Conservation (phyloP, 2,113 vertebrate species). For the Rana temporaria region DNA sequence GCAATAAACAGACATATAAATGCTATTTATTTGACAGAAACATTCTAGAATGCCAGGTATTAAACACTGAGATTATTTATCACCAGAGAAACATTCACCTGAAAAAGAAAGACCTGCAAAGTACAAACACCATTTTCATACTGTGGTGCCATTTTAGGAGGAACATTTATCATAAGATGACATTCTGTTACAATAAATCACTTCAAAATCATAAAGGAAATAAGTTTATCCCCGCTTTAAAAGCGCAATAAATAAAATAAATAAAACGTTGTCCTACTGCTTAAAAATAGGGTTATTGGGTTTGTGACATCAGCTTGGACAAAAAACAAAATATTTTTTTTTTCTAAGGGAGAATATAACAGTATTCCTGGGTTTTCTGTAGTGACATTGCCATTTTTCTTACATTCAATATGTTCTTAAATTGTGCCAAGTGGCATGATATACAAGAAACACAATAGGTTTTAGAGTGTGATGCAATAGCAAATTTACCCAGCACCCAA, state of each 20-base stretch:
- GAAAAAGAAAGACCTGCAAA: constrained; percentile 26
- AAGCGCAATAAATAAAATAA: constrained; percentile 26
- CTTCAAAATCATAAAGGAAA: constrained; percentile 31
- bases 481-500: no score
- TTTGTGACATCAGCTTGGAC: background rate
- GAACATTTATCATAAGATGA: constrained; percentile 32
- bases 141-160: constrained; percentile 19
- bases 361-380: no score
- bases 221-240: constrained; percentile 23
- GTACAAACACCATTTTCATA: constrained; percentile 39
- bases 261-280: constrained; percentile 4
- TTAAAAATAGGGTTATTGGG: background rate
- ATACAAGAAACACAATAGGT: no score
- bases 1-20: constrained; percentile 40
- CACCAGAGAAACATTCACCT: constrained; percentile 32
- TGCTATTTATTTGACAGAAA: constrained; percentile 34
- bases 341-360: no score
- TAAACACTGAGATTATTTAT: constrained; percentile 47
- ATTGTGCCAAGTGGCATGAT: no score
- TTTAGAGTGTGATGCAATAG: no score
- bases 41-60: constrained; percentile 6
- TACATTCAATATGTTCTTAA: no score
- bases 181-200: constrained; percentile 41
- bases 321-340: background rate
- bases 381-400: no score